Evolutionary conservation across 2,113 vertebrate genomes (phyloP).

Genomic region (Ageneiosus marmoratus): DNA sequence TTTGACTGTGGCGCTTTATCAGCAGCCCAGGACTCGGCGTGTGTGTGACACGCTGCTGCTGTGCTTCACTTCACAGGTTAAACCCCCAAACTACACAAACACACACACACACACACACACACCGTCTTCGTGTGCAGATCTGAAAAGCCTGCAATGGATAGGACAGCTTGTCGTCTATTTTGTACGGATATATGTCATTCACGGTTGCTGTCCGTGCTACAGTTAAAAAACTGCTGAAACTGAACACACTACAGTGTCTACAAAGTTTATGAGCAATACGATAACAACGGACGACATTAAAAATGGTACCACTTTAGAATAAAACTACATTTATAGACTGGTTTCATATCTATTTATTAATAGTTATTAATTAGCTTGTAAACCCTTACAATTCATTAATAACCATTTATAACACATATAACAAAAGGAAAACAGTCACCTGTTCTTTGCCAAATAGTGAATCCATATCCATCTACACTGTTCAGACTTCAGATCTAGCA

Average conservation of each 20-base stretch:
- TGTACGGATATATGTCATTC: background rate
- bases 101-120: background rate
- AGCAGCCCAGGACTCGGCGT: background rate
- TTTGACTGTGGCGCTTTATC: slow-evolving; percentile 27
- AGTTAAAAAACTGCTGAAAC: background rate
- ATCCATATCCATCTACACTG: no score
- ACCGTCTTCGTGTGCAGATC: background rate
- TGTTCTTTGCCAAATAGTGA: no score
- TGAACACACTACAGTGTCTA: background rate
- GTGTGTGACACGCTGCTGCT: background rate
- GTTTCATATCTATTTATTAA: no score
- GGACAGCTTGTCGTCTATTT: background rate
- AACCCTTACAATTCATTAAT: no score
- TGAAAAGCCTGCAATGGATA: background rate
- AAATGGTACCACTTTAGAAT: no score
- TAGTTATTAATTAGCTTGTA: no score
- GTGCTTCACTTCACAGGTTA: background rate
- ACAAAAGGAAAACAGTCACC: no score
- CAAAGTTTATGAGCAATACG: background rate
- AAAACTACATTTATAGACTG: no score
- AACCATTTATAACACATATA: no score
- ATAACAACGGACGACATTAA: background rate
- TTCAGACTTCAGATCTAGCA: no score
- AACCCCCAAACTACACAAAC: slow-evolving; percentile 1
- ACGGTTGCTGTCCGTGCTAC: background rate